Evolutionary conservation across 2,113 vertebrate species (phyloP), one percentile per base, ranked within the genome.

Genomic region (Halcyon malimbica): DNA sequence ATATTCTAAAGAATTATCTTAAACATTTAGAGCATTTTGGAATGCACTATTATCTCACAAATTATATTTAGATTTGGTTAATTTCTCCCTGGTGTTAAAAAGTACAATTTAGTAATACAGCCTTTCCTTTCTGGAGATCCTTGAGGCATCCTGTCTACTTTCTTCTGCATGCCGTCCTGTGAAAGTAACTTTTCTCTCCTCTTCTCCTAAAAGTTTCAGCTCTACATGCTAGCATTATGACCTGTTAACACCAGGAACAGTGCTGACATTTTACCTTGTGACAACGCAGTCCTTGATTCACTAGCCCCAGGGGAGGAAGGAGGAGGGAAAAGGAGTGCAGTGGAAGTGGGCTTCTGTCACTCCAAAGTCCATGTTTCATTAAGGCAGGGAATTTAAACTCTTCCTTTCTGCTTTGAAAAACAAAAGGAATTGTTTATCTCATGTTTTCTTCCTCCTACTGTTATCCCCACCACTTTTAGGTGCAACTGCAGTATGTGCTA

Each of bases 111-210:
- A 53, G 24, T 46, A 57, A 63, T 46, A 50, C 3, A 62, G 37
- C 6, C 8, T 21, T 70, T 63, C 19, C 5, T 82, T 94, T 48
- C 23, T 23, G 54, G 60, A 53, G 41, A 24, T 84, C 16, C 4
- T 17, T 1, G 1, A 1, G 19, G 29, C 1, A 13, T 48, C 7
- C 39, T 68, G 12, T 31, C 23, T 46, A 1, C 13, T 71, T 82
- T 85, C 26, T 83, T 89, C 56, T 37, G 10, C 37, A 19, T 51
- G 39, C 11, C 26, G 13, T 8, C 6, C 35, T 77, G 17, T 46
- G 59, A 41, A 25, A 80, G 35, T 24, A 81, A 48, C 5, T 57
- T 57, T 53, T 87, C 8, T 76, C 4, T 86, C 1, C 4, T 2
- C 5, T 69, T 79, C 24, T 81, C n/a, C 57, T 17, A 67, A 62